Evolutionary conservation across 2,888 invertebrate genomes (phyloP).

Genomic region (Crematogaster levior): DNA sequence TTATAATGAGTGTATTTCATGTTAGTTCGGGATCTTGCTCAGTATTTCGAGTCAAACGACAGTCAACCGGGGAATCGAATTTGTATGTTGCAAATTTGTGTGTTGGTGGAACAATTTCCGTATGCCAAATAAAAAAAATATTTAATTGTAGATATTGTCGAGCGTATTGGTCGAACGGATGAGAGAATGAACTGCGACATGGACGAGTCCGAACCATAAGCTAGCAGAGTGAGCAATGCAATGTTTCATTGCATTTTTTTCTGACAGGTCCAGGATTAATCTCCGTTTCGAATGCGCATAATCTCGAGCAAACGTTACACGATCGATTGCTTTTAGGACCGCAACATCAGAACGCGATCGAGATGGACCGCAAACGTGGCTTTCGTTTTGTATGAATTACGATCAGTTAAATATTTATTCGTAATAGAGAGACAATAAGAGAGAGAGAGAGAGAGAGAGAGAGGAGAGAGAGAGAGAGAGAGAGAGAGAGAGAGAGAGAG

Average conservation of each 20-base stretch:
- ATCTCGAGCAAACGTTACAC: slow-evolving; percentile 56
- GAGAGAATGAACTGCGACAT: background rate
- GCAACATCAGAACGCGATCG: slow-evolving; percentile 30
- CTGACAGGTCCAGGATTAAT: slow-evolving; percentile 56
- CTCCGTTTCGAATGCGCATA: slow-evolving; percentile 53
- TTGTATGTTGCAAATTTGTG: background rate
- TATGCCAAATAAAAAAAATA: background rate
- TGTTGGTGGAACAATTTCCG: background rate
- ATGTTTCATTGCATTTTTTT: slow-evolving; percentile 61
- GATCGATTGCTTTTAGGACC: slow-evolving; percentile 29
- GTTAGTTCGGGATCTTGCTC: background rate
- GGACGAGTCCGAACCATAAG: slow-evolving; percentile 35
- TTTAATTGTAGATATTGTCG: background rate
- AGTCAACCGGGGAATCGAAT: background rate
- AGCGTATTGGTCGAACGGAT: slow-evolving; percentile 8
- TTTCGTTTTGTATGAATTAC: slow-evolving; percentile 28
- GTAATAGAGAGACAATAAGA: background rate
- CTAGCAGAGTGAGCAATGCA: slow-evolving; percentile 37
- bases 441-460: background rate
- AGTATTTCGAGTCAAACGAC: background rate
- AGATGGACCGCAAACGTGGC: background rate
- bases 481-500: background rate
- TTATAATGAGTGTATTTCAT: background rate
- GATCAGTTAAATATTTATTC: slow-evolving; percentile 51
- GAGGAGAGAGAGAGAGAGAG: background rate